Percentiles rank a stretch among this genome's conserved stretches.
These are phyloP conservation scores for Oxygymnocypris stewartii DNA, from an alignment of 2,113 vertebrate species.

Conservation along the genomic window DNA sequence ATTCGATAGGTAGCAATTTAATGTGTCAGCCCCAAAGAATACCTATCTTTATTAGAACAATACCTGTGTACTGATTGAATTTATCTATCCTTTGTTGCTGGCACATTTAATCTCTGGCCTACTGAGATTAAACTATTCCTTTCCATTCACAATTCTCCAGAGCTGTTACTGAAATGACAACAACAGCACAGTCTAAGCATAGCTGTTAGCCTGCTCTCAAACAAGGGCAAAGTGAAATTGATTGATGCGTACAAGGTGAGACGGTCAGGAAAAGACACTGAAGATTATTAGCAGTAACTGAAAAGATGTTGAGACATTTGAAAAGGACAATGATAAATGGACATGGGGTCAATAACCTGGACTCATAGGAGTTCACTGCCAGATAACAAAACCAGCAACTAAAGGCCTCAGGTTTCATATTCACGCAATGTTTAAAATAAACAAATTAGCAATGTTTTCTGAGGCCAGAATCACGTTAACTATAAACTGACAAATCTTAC, in stretches of 20 bases:
- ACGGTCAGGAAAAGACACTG: slow-evolving; percentile 5
- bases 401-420: neutral
- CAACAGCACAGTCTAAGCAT: slow-evolving; percentile 4
- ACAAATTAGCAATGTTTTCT: neutral
- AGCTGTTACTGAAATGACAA: neutral
- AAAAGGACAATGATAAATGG: neutral
- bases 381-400: neutral
- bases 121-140: neutral
- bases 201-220: neutral
- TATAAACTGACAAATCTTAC: neutral
- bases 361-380: neutral
- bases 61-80: neutral
- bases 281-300: neutral
- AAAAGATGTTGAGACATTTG: neutral
- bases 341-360: slow-evolving; percentile 13
- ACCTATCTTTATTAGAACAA: neutral
- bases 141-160: neutral
- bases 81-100: neutral
- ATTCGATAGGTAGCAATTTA: neutral
- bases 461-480: neutral
- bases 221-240: slow-evolving; percentile 6
- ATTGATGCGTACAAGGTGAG: neutral
- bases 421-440: neutral
- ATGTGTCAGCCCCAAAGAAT: neutral
- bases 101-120: neutral